Percentiles rank a stretch among this genome's conserved stretches.
Evolutionary conservation across 2,113 vertebrate genomes (phyloP).

Genomic region (Mobula birostris): DNA sequence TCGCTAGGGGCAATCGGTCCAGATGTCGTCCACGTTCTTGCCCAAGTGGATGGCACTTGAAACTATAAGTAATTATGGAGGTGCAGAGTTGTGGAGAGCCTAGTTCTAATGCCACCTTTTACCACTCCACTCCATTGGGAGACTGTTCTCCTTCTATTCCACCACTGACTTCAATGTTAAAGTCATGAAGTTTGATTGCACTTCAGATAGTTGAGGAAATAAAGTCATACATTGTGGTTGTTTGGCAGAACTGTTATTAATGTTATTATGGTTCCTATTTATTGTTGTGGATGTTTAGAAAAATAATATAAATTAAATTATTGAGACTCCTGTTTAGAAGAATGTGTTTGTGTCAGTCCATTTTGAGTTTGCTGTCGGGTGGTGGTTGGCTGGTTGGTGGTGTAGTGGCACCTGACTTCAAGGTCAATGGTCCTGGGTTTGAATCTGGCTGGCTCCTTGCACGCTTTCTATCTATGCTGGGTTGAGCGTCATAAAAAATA

Average conservation of each 20-base stretch:
- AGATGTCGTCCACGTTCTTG: neutral
- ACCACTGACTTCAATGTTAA: slow-evolving; percentile 12
- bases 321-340: neutral
- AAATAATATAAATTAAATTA: slow-evolving; percentile 23
- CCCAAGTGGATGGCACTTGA: too few species aligned
- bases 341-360: neutral
- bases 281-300: slow-evolving; percentile 15
- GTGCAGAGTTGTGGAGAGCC: neutral
- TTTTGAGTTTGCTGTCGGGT: neutral
- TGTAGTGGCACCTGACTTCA: too few species aligned
- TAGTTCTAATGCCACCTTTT: neutral
- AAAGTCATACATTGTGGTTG: neutral
- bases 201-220: neutral
- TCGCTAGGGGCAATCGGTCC: neutral
- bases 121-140: neutral
- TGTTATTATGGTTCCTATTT: slow-evolving; percentile 33
- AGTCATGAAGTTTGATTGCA: neutral
- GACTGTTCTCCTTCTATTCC: neutral
- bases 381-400: too few species aligned
- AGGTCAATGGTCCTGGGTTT: too few species aligned
- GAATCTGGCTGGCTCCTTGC: too few species aligned
- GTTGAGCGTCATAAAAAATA: too few species aligned
- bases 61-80: neutral
- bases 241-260: neutral
- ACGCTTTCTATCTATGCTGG: too few species aligned